Conservation (phyloP, 1,140 invertebrate genomes). For the Aphelinus atriplicis region DNA sequence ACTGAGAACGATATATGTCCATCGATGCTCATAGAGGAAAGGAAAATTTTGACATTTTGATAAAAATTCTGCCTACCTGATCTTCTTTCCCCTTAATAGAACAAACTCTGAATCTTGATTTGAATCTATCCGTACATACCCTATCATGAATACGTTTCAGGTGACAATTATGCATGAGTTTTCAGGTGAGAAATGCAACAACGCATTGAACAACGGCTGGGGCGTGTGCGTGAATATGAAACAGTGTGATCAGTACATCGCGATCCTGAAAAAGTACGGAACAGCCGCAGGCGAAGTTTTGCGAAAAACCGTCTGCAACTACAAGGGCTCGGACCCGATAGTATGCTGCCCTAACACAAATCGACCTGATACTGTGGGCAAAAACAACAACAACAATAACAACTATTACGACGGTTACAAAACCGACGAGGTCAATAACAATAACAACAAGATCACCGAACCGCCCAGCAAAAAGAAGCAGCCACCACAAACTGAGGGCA, state of each 20-base stretch:
- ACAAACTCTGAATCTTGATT: too few relatives aligned
- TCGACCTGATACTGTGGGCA: not conserved
- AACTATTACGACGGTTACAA: not conserved
- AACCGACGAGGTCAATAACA: not conserved
- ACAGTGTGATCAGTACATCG: constrained; percentile 60
- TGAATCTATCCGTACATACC: too few relatives aligned
- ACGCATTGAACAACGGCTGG: not conserved
- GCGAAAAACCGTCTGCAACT: constrained; percentile 67
- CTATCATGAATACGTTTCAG: too few relatives aligned
- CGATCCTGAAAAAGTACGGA: constrained; percentile 53
- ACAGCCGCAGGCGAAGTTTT: constrained; percentile 57
- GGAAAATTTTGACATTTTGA: too few relatives aligned
- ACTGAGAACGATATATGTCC: too few relatives aligned
- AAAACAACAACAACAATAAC: not conserved
- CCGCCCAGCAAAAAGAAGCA: not conserved
- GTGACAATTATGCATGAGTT: not conserved
- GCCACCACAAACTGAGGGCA: not conserved
- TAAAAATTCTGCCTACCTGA: too few relatives aligned
- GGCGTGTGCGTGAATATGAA: constrained; percentile 65
- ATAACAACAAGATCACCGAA: not conserved
- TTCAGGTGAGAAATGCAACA: constrained; percentile 26
- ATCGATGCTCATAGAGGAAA: too few relatives aligned
- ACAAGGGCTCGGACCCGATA: constrained; percentile 56
- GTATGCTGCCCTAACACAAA: constrained; percentile 63
- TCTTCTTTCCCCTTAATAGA: too few relatives aligned